A percentile compares a stretch with the other conserved stretches of the same genome.
These are phyloP conservation scores for Neotoxoptera formosana DNA, from an alignment of 1,140 invertebrate species.

Conservation along the genomic window DNA sequence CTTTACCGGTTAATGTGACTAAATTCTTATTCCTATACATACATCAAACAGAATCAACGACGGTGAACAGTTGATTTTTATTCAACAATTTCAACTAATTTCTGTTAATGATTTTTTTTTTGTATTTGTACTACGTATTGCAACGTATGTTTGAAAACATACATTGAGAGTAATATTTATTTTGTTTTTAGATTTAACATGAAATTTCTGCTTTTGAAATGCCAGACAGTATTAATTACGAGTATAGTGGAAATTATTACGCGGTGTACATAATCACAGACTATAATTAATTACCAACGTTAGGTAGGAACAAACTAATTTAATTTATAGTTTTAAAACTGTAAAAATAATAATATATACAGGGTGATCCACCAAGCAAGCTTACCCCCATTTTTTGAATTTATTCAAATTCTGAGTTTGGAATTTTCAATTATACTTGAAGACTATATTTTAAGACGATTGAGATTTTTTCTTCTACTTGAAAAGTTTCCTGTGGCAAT, in stretches of 20 bases:
- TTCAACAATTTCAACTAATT: neutral
- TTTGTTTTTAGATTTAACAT: neutral
- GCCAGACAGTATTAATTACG: neutral
- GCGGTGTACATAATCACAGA: neutral
- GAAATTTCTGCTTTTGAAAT: neutral
- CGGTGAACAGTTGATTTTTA: neutral
- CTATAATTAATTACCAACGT: constrained; percentile 24
- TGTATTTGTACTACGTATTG: neutral
- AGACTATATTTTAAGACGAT: too few species aligned
- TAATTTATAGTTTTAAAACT: constrained; percentile 22
- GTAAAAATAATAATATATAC: neutral
- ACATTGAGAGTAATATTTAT: neutral
- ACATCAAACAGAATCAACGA: neutral
- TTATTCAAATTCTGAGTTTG: too few species aligned
- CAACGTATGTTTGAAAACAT: neutral
- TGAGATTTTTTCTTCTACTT: too few species aligned
- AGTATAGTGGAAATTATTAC: neutral
- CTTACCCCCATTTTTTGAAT: too few species aligned
- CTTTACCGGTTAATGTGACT: neutral
- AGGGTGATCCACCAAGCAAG: too few species aligned
- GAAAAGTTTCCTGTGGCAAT: too few species aligned
- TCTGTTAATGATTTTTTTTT: neutral
- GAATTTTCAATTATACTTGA: too few species aligned
- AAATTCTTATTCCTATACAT: neutral
- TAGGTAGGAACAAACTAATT: constrained; percentile 26